Evolutionary conservation across 2,888 invertebrate genomes (phyloP).

Genomic region (Minunthozetes semirufus): DNA sequence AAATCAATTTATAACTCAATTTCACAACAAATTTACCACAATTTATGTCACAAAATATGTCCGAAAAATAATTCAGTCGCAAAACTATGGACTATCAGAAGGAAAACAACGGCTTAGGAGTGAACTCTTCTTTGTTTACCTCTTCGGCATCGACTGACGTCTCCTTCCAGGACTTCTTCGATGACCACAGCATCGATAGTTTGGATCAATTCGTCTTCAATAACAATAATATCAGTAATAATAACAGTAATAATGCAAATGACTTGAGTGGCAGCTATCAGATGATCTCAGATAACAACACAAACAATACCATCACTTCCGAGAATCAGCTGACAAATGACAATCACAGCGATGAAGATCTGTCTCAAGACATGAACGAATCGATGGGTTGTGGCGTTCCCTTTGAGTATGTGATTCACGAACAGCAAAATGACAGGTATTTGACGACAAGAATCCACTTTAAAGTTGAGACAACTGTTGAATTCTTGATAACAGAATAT

Average conservation of each 20-base stretch:
- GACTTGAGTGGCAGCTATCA: background rate
- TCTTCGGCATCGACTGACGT: background rate
- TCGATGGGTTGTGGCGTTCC: conserved; percentile 14
- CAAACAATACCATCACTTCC: background rate
- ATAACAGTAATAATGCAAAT: background rate
- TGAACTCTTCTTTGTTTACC: background rate
- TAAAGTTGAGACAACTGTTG: too few species aligned
- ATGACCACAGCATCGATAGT: conserved; percentile 34
- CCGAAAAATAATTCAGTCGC: too few species aligned
- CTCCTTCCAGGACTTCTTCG: conserved; percentile 36
- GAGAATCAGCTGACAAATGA: background rate
- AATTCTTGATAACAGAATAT: too few species aligned
- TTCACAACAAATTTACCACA: too few species aligned
- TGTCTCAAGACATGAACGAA: conserved; percentile 10
- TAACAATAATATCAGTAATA: conserved; percentile 23
- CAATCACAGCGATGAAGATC: background rate
- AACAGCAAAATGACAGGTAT: conserved; percentile 23
- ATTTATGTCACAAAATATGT: too few species aligned
- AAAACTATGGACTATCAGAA: conserved; percentile 3
- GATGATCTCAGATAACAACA: background rate
- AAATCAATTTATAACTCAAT: too few species aligned
- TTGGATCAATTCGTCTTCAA: conserved; percentile 20
- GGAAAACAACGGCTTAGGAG: background rate
- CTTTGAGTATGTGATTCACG: conserved; percentile 21
- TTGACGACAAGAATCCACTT: background rate